Evolutionary conservation across 2,888 invertebrate species (phyloP), one percentile per base, ranked within the genome.

Genomic region (Cephonodes hylas): DNA sequence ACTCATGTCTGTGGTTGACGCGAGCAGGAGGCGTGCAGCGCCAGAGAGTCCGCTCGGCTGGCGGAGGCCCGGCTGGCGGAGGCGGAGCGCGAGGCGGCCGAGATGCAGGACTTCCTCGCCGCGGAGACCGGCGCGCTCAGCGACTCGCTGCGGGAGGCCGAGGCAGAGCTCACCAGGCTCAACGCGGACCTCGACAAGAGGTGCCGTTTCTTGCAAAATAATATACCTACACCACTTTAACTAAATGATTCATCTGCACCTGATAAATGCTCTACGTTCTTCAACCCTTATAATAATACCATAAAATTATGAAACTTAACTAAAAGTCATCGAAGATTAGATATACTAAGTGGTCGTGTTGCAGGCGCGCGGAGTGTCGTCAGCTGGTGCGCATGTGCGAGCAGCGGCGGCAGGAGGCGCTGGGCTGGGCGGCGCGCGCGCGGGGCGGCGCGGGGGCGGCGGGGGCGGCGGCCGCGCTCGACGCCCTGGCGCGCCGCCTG

Each of bases 61-160:
- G 86, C 97, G 53, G 88, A 96, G 62, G 95, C 95, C 67, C 96
- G 97, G 69, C 95, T 97, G 68, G 94, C 95, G 64, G 96, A 96
- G 74, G 93, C 96, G 23, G 97, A 97, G 83, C 94, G 94, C 20
- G 97, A 97, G 82, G 95, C 96, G 27, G 93, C 93, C 2, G 97
- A 98, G 86, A 93, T 97, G 89, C 96, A 97, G 80, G 97, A 97
- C 79, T 98, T 98, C 83, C 93, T 97, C 66, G 96, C 97, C 73
- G 96, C 96, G 8, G 97, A 98, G 87, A 97, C 97, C 75, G 94
- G 94, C 4, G 95, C 96, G 7, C 93, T 97, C 71, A 94, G 94
- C 22, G 97, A 97, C 77, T 95, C 97, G 0, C 90, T 97, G 46
- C 94, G 95, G 44, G 97, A 97, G 70, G 93, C 96, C 1, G 97